Percentiles rank a stretch among this genome's conserved stretches.
Evolutionary conservation across 1,140 invertebrate genomes (phyloP).

Genomic region (Lasioglossum baleicum): DNA sequence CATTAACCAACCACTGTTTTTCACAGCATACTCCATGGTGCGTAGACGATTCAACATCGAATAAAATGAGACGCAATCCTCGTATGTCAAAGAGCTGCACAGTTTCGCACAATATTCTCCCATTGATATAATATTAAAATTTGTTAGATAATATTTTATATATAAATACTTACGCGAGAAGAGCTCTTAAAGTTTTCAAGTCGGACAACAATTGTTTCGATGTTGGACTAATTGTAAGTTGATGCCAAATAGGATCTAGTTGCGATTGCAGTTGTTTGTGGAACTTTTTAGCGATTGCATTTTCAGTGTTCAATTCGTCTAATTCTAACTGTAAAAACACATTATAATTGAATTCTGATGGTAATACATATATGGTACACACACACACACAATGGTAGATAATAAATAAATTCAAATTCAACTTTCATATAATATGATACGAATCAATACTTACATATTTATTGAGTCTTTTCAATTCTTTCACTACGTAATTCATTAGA

Average conservation of each 20-base stretch:
- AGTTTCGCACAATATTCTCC: conserved; percentile 34
- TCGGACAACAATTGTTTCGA: conserved; percentile 95
- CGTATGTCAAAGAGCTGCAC: conserved; percentile 87
- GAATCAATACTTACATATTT: conserved; percentile 81
- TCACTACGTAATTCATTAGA: conserved; percentile 93
- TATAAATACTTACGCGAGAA: conserved; percentile 86
- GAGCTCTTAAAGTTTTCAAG: conserved; percentile 91
- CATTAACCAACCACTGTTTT: conserved; percentile 94
- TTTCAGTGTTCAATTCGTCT: conserved; percentile 95
- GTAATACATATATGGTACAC: neutral
- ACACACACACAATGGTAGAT: neutral
- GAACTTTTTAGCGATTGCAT: conserved; percentile 95
- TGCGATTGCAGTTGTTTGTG: conserved; percentile 93
- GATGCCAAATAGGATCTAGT: conserved; percentile 97
- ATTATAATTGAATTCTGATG: neutral
- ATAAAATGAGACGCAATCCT: conserved; percentile 95
- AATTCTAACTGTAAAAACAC: conserved; percentile 82
- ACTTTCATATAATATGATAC: neutral
- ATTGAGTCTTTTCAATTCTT: conserved; percentile 93
- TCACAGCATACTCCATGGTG: conserved; percentile 90
- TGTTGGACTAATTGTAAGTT: conserved; percentile 90
- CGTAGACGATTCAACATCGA: conserved; percentile 89
- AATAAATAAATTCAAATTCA: neutral
- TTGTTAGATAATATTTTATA: conserved; percentile 20
- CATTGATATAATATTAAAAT: neutral